Evolutionary conservation across 2,797 vertebrate species (phyloP), one percentile per base, ranked within the genome.

Genomic region (Sebastes miniatus): DNA sequence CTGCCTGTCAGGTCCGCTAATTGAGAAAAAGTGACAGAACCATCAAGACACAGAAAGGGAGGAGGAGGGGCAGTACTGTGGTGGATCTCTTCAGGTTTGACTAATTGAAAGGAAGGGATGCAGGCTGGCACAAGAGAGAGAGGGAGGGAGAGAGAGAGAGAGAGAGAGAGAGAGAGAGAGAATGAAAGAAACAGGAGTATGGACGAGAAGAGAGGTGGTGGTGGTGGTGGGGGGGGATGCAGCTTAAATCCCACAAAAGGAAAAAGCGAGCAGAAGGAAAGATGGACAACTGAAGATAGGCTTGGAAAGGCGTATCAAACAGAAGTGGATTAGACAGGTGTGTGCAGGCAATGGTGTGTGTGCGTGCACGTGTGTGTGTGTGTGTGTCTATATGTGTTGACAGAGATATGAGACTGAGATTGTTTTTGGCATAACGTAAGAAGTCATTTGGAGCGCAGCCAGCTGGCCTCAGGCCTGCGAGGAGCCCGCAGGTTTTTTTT

Each of bases 91-190:
- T 91, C 91, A 92, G 91, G 90, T 94, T 92, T 94, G 91, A 94
- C 92, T 95, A 95, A 95, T 95, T 96, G 93, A 95, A 95, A 95
- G 94, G 93, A 95, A 92, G 85, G 91, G 87, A 94, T 92, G 90
- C 89, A 91, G 92, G 84, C 90, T 92, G 89, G 90, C 81, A 88
- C 24, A 22, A 86, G 88, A 88, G 86, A 84, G 43, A 76, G 63
- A 68, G 63, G 36, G 27, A 32, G 70, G 67, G 73, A 34, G 75
- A 59, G 69, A 36, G 31, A 82, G 88, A 88, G 90, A 83, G 54
- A 79, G 58, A 68, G 47, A 43, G 59, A 57, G 61, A 88, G 59
- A 43, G 61, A 62, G 62, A 88, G 88, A 66, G 61, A 64, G 73
- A 81, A 69, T 77, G 80, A 83, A 79, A 85, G 84, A 84, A 73